Evolutionary conservation across 2,113 vertebrate genomes (phyloP).

Genomic region (Corynorhinus townsendii): DNA sequence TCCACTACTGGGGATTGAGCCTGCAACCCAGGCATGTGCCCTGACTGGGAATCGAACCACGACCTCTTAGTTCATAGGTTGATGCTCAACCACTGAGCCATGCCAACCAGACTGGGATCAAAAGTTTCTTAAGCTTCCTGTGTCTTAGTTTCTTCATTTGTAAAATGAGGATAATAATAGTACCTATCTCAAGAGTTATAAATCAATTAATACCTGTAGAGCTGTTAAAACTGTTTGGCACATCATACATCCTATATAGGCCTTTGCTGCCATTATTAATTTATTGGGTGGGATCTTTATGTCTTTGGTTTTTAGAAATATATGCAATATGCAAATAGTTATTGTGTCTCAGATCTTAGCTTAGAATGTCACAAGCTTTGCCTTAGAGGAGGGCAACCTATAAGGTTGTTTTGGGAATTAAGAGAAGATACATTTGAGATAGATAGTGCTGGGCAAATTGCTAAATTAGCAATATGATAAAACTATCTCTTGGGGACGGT

Average conservation of each 20-base stretch:
- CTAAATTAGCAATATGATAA: neutral
- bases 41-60: too few relatives aligned
- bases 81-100: too few relatives aligned
- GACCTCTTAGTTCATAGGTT: too few relatives aligned
- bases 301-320: conserved; percentile 9
- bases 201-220: neutral
- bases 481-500: neutral
- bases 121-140: conserved; percentile 8
- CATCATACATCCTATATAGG: neutral
- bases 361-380: neutral
- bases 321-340: neutral
- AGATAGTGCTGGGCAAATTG: neutral
- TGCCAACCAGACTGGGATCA: neutral
- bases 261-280: neutral
- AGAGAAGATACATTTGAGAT: neutral
- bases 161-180: neutral
- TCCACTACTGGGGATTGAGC: too few relatives aligned
- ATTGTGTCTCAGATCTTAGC: neutral
- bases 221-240: neutral
- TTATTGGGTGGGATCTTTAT: neutral
- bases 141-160: conserved; percentile 15
- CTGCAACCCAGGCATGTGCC: too few relatives aligned
- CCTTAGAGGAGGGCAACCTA: neutral
- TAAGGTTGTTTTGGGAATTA: neutral
- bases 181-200: neutral